Conservation (phyloP, 2,797 vertebrate species). For the Rachycentron canadum region DNA sequence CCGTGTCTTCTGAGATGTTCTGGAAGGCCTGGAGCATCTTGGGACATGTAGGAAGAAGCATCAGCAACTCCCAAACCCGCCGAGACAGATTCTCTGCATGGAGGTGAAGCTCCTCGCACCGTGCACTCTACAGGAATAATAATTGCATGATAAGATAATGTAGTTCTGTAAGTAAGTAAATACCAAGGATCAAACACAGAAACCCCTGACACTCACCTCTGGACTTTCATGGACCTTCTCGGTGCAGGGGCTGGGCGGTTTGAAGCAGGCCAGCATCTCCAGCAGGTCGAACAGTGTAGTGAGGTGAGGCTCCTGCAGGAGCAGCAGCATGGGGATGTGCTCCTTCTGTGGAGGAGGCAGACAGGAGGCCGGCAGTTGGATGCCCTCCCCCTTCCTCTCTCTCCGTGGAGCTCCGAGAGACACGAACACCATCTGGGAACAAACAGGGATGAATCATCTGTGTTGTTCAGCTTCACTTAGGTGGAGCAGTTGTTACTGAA, state of each 20-base stretch:
- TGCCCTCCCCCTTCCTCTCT: constrained; percentile 96
- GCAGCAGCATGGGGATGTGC: constrained; percentile 98
- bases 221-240: constrained; percentile 89
- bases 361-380: constrained; percentile 97
- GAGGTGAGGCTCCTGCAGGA: constrained; percentile 98
- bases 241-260: constrained; percentile 88
- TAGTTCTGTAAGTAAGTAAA: too few species aligned
- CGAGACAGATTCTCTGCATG: constrained; percentile 98
- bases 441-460: background rate
- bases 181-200: too few species aligned
- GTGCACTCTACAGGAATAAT: constrained; percentile 83
- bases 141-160: background rate
- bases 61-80: constrained; percentile 97
- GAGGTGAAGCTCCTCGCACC: constrained; percentile 97
- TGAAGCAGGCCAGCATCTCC: constrained; percentile 98
- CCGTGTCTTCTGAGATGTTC: constrained; percentile 96
- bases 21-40: constrained; percentile 99
- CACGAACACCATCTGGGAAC: constrained; percentile 96
- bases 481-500: too few species aligned
- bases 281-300: constrained; percentile 97
- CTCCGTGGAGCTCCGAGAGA: constrained; percentile 96
- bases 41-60: constrained; percentile 98
- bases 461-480: background rate
- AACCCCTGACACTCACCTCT: constrained; percentile 84
- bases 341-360: constrained; percentile 98